Evolutionary conservation across 37 sponge, comb jelly and placozoan species (phyloP).

Genomic region (Spongia lamella): DNA sequence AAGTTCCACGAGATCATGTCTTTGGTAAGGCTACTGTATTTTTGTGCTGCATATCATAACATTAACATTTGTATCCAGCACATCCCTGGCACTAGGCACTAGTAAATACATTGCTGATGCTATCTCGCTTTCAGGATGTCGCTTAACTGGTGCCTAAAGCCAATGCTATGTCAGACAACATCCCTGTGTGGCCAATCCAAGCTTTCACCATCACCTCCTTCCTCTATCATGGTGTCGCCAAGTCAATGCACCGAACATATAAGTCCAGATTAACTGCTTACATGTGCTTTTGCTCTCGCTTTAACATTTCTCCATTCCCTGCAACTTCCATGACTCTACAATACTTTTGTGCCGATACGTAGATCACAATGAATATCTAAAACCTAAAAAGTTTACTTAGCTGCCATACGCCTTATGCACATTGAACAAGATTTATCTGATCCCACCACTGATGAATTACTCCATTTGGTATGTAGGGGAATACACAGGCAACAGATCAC

Average conservation of each 20-base stretch:
- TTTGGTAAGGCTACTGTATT: conserved; percentile 15
- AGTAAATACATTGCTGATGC: conserved; percentile 20
- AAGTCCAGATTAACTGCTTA: conserved; percentile 12
- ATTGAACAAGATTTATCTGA: neutral
- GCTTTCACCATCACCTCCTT: neutral
- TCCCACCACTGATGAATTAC: neutral
- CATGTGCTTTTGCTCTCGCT: conserved; percentile 1
- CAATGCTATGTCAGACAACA: neutral
- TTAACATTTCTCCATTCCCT: conserved; percentile 14
- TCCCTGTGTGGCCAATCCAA: conserved; percentile 1
- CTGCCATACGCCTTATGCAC: neutral
- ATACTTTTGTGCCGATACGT: conserved; percentile 4
- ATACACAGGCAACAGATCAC: no score
- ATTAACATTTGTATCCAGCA: conserved; percentile 1
- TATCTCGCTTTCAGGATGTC: conserved; percentile 16
- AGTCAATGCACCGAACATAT: conserved; percentile 16
- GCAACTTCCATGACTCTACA: conserved; percentile 1
- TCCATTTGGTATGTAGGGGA: neutral
- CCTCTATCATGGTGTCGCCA: neutral
- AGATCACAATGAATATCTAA: no score
- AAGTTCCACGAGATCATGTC: conserved; percentile 13
- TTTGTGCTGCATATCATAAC: neutral
- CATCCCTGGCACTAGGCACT: conserved; percentile 31
- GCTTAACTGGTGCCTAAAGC: conserved; percentile 13
- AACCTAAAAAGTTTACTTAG: neutral